Evolutionary conservation across 1,140 invertebrate genomes (phyloP), one percentile per base, ranked within the genome.

Genomic region (Saccostrea glomerata): DNA sequence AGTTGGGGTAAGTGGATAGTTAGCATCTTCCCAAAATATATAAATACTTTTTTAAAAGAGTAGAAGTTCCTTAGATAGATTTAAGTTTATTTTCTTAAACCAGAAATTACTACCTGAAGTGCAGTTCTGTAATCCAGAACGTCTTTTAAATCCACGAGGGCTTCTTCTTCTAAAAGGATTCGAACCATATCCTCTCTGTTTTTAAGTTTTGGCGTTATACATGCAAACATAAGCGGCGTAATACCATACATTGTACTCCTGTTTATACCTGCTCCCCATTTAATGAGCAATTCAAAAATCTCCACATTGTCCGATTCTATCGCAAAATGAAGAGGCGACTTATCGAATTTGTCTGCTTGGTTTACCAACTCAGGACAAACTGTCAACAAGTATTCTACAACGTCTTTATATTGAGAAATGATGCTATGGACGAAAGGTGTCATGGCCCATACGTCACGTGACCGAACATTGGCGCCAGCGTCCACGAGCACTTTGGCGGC

Each of bases 391-490:
- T 89, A 60, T 20, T 92, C 25, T 12, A 86, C 87, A 2, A 84
- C 47, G 12, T 84, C 89, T 63, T 66, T 30, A 58, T 88, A 87
- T 23, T 90, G 86, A 23, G 89, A 86, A 15, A 86, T 58, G 12
- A 90, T 85, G 55, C 89, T 86, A 82, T 90, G 91, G 87, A 91
- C 89, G 1, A 92, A 86, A 0, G 91, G 91, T 2, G 91, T 90
- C 77, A 90, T 89, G 11, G 87, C 87, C 90, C 90, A 92, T 70
- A 88, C 87, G 56, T 92, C 91, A 30, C 88, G 30, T 11, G 87
- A 86, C 6, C 85, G 58, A 15, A 91, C 55, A 17, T 86, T 82
- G 4, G 91, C 90, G 17, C 90, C 90, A 63, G 88, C 55, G 2
- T 88, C 66, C 2, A 91, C 84, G 15, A 92, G 55, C 11, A 88